Percentiles rank a stretch among this genome's conserved stretches.
phyloP scores from a whole-genome alignment of 2,888 invertebrate genomes.

The Drosophila incognita region DNA sequence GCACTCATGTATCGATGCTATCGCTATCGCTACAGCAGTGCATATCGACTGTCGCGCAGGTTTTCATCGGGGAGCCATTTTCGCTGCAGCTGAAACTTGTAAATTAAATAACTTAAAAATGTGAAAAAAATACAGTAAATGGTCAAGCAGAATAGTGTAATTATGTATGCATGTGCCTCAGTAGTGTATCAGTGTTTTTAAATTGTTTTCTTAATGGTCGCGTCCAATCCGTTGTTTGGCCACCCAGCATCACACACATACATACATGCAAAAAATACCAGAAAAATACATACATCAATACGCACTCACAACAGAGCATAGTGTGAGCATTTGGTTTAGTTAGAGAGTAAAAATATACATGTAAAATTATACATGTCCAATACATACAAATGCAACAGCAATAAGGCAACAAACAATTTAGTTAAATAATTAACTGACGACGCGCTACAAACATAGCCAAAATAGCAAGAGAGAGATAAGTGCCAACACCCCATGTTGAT shows the following conservation, averaged over 20 bases:
- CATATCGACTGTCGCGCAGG: conserved; percentile 57
- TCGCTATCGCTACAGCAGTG: conserved; percentile 42
- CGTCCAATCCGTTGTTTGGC: conserved; percentile 57
- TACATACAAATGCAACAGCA: conserved; percentile 35
- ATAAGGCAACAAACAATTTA: conserved; percentile 43
- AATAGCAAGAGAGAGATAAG: conserved; percentile 53
- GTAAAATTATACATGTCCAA: conserved; percentile 37
- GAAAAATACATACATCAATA: conserved; percentile 49
- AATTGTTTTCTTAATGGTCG: conserved; percentile 48
- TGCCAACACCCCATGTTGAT: conserved; percentile 73
- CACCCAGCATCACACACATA: conserved; percentile 70
- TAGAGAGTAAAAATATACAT: conserved; percentile 44
- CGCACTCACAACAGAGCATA: conserved; percentile 39
- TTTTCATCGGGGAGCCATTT: conserved; percentile 63
- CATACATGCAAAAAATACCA: conserved; percentile 41
- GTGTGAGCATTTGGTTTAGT: conserved; percentile 67
- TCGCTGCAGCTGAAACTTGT: conserved; percentile 63
- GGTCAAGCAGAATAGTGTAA: conserved; percentile 42
- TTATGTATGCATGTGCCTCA: conserved; percentile 56
- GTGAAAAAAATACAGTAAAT: conserved; percentile 55
- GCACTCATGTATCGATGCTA: conserved; percentile 19
- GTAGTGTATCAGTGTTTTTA: conserved; percentile 53
- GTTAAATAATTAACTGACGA: conserved; percentile 48
- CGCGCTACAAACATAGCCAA: conserved; percentile 44
- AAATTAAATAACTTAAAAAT: conserved; percentile 70